Conservation (phyloP, 1,140 invertebrate species). For the Metopolophium dirhodum region DNA sequence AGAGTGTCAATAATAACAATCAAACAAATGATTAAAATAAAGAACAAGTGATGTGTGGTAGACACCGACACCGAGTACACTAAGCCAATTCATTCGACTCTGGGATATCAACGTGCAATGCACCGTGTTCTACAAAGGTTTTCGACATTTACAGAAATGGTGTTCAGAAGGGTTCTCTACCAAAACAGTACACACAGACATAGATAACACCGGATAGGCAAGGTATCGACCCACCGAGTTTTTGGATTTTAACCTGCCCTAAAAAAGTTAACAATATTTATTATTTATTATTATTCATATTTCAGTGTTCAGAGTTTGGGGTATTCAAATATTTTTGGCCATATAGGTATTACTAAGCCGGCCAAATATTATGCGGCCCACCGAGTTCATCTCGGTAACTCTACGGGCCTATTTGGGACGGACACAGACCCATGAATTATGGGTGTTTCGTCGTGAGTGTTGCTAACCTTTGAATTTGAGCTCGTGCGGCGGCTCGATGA, state of each 20-base stretch:
- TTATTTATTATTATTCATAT: too few species aligned
- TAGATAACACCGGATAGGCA: neutral
- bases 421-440: conserved; percentile 13
- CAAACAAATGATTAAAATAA: neutral
- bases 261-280: too few species aligned
- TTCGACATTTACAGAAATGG: neutral
- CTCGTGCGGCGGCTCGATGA: conserved; percentile 76
- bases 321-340: too few species aligned
- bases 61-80: neutral
- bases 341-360: too few species aligned
- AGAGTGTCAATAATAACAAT: neutral
- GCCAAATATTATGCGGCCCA: too few species aligned
- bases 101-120: neutral
- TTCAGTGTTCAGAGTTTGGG: too few species aligned
- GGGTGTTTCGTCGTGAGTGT: neutral
- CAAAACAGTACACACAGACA: neutral
- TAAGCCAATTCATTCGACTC: neutral
- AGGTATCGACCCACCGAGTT: too few species aligned
- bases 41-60: neutral
- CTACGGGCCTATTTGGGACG: too few species aligned
- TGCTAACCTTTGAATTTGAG: conserved; percentile 75
- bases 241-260: too few species aligned
- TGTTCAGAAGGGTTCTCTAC: neutral
- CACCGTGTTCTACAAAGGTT: neutral
- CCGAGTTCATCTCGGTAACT: too few species aligned